Conservation (phyloP, 2,888 invertebrate genomes). For the Chloroclysta siterata region DNA sequence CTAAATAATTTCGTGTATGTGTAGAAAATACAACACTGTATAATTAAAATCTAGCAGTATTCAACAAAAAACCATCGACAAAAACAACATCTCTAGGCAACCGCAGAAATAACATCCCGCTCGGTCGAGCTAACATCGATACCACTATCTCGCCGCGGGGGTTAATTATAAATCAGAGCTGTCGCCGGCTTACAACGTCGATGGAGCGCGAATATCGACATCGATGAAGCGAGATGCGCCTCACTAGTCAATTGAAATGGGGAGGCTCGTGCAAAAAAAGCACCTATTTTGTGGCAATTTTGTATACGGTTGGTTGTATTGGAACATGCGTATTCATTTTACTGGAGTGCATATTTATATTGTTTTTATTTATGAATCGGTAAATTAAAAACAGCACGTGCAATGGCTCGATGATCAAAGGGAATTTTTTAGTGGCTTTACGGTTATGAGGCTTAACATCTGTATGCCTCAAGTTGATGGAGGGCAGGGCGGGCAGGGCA, state of each 20-base stretch:
- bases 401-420: too few species aligned
- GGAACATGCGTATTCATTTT: slow-evolving; percentile 5
- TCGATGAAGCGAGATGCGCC: slow-evolving; percentile 21
- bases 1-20: too few species aligned
- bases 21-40: too few species aligned
- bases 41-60: too few species aligned
- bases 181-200: slow-evolving; percentile 36
- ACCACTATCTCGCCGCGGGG: slow-evolving; percentile 36
- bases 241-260: slow-evolving; percentile 29
- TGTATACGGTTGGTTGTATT: not conserved
- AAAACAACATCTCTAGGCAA: slow-evolving; percentile 14
- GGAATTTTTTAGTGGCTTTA: too few species aligned
- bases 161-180: slow-evolving; percentile 49
- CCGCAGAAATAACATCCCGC: slow-evolving; percentile 23
- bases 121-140: slow-evolving; percentile 33
- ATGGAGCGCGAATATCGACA: slow-evolving; percentile 22
- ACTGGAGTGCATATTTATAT: slow-evolving; percentile 2
- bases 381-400: too few species aligned
- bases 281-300: slow-evolving; percentile 21
- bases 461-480: too few species aligned
- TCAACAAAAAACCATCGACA: slow-evolving; percentile 21
- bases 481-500: too few species aligned
- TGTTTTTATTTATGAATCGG: not conserved
- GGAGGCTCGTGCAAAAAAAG: slow-evolving; percentile 21
- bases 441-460: too few species aligned